Percentiles rank a stretch among this genome's conserved stretches.
phyloP scores from a whole-genome alignment of 2,888 invertebrate species.

The Spisula solida region DNA sequence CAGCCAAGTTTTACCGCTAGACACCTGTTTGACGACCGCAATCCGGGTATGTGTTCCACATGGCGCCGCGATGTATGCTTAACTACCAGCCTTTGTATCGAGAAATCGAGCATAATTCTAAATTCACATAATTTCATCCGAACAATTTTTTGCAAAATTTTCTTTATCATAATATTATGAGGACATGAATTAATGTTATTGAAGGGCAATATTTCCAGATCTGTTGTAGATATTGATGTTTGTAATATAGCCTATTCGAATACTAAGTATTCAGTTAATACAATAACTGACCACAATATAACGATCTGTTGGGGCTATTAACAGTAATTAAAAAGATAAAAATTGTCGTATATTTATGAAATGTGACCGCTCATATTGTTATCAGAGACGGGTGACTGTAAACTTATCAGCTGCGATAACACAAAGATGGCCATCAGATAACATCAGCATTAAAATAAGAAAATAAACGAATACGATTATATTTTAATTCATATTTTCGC shows the following conservation, averaged over 20 bases:
- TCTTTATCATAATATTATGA: background rate
- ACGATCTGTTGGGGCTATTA: background rate
- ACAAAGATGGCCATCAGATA: constrained; percentile 28
- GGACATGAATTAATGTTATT: background rate
- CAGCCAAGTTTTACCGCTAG: constrained; percentile 39
- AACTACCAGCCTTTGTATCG: constrained; percentile 27
- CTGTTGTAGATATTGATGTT: background rate
- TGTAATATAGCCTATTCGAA: background rate
- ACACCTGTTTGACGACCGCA: constrained; percentile 30
- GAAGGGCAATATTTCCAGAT: background rate
- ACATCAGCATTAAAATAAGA: constrained; percentile 39
- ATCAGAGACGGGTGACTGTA: background rate
- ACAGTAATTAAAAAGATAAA: background rate
- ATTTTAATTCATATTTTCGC: constrained; percentile 47
- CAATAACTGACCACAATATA: background rate
- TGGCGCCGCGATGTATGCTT: constrained; percentile 29
- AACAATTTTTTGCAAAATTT: constrained; percentile 3
- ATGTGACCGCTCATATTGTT: background rate
- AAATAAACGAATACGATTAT: constrained; percentile 38
- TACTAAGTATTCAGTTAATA: background rate
- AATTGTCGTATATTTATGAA: background rate
- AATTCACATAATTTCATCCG: background rate
- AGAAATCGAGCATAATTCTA: background rate
- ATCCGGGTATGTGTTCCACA: constrained; percentile 29
- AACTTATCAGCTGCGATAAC: constrained; percentile 6